A percentile compares a stretch with the other conserved stretches of the same genome.
Conservation (phyloP, 2,797 vertebrate genomes). For the Dromococcyx pavoninus region DNA sequence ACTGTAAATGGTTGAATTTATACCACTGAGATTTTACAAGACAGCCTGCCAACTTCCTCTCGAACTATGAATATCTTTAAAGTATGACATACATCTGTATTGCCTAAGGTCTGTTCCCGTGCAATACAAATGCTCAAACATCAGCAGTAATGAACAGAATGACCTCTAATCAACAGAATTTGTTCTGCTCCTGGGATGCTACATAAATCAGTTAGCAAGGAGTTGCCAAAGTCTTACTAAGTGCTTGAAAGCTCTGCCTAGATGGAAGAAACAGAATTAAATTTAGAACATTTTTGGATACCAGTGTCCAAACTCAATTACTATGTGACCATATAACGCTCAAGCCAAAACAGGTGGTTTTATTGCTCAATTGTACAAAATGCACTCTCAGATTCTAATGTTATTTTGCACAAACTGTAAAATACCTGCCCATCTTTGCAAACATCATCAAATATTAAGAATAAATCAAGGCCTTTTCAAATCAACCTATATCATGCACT, state of each 20-base stretch:
- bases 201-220: conserved; percentile 4
- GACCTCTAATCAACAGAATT: conserved; percentile 29
- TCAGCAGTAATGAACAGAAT: background rate
- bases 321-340: background rate
- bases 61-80: conserved; percentile 1
- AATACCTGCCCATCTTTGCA: background rate
- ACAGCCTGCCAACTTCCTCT: background rate
- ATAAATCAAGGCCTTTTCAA: background rate
- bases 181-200: background rate
- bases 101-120: background rate
- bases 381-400: background rate
- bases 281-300: background rate
- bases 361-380: background rate
- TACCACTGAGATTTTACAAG: background rate
- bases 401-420: background rate
- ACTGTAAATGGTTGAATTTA: background rate
- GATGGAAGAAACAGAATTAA: background rate
- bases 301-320: background rate
- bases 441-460: background rate
- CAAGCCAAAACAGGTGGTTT: background rate
- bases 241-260: conserved; percentile 14
- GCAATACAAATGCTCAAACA: background rate
- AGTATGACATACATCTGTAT: background rate
- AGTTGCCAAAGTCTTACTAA: background rate
- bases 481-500: background rate